Conservation (phyloP, 2,113 vertebrate genomes). For the Eretmochelys imbricata region DNA sequence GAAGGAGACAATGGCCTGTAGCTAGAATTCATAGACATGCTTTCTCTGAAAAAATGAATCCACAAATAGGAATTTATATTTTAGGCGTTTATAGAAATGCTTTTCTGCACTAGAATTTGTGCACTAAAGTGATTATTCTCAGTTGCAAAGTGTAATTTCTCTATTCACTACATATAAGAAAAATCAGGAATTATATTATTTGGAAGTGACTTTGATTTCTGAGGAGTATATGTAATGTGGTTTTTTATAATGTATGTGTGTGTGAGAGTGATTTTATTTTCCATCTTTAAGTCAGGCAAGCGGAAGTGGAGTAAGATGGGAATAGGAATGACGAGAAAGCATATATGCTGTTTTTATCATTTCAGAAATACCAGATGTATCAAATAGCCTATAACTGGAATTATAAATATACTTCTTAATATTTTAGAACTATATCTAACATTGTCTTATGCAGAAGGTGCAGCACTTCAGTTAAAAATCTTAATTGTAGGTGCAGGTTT, state of each 20-base stretch:
- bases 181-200: not conserved
- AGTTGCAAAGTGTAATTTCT: not conserved
- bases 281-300: not conserved
- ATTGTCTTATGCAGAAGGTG: not conserved
- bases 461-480: not conserved
- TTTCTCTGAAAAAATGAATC: not conserved
- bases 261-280: not conserved
- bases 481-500: rapidly evolving
- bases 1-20: not conserved
- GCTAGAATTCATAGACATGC: not conserved
- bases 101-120: not conserved
- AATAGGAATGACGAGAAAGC: not conserved
- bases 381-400: not conserved
- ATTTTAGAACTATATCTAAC: not conserved
- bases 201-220: not conserved
- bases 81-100: not conserved
- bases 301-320: not conserved
- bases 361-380: not conserved
- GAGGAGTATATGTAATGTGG: not conserved
- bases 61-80: not conserved
- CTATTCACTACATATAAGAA: not conserved
- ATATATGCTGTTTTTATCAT: too few species aligned
- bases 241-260: not conserved
- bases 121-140: not conserved
- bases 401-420: not conserved